A percentile compares a stretch with the other conserved stretches of the same genome.
Conservation (phyloP, 2,113 vertebrate species). For the Neofelis nebulosa region DNA sequence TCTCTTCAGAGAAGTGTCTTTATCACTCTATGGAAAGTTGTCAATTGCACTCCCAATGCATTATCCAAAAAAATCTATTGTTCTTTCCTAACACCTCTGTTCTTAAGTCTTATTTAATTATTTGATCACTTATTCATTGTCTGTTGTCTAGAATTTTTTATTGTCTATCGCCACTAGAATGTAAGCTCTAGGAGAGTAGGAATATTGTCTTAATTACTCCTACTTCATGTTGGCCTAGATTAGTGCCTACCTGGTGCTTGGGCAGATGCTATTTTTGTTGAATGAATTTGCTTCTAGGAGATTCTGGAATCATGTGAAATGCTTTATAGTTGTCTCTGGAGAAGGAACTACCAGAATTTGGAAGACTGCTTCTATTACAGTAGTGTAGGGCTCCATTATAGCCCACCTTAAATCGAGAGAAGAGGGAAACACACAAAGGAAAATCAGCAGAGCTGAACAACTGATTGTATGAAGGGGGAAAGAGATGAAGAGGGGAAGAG, state of each 20-base stretch:
- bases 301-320: neutral
- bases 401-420: neutral
- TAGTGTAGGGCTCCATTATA: neutral
- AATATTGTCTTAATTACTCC: neutral
- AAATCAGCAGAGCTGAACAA: neutral
- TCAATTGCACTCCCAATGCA: neutral
- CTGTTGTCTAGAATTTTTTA: neutral
- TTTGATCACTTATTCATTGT: neutral
- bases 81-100: neutral
- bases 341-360: neutral
- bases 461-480: neutral
- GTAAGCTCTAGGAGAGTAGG: neutral
- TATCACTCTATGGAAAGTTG: neutral
- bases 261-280: neutral
- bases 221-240: neutral
- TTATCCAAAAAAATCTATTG: neutral
- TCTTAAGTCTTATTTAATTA: neutral
- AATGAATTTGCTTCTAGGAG: slow-evolving; percentile 15
- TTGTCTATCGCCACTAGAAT: neutral
- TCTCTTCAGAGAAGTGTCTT: neutral
- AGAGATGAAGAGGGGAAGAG: neutral
- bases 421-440: neutral
- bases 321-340: neutral
- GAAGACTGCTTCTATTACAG: neutral
- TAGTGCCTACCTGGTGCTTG: neutral